A percentile compares a stretch with the other conserved stretches of the same genome.
These are phyloP conservation scores for Amphiprion ocellaris DNA, from an alignment of 2,113 vertebrate species.

Conservation along the genomic window DNA sequence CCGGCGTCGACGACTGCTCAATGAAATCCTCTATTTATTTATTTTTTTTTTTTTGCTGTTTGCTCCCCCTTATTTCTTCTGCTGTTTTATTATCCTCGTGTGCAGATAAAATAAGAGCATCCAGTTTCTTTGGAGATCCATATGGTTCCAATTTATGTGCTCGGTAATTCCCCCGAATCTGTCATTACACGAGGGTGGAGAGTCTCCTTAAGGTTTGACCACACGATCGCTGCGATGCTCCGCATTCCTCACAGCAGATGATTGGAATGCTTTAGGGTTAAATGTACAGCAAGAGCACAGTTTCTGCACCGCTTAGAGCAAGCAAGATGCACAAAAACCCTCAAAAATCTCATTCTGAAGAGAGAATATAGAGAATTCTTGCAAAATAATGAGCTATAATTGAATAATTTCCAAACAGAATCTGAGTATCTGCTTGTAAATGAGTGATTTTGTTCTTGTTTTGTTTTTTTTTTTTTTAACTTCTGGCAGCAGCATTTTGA, in stretches of 20 bases:
- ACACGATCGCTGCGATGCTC: background rate
- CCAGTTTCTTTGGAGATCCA: background rate
- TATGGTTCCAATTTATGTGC: background rate
- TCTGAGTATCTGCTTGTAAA: background rate
- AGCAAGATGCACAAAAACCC: too few relatives aligned
- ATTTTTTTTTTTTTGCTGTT: background rate
- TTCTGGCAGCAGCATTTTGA: too few relatives aligned
- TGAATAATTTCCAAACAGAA: background rate
- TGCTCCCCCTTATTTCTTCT: too few relatives aligned
- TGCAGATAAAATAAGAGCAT: too few relatives aligned
- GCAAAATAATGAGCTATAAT: background rate
- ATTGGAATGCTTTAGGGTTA: too few relatives aligned
- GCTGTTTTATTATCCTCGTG: too few relatives aligned
- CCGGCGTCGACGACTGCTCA: background rate
- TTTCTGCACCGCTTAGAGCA: background rate
- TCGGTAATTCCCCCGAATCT: constrained; percentile 9
- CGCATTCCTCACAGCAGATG: background rate
- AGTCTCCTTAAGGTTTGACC: background rate
- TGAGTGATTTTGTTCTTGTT: too few relatives aligned
- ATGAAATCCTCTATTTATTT: background rate
- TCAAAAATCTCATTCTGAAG: too few relatives aligned
- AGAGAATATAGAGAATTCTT: background rate
- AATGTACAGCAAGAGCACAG: too few relatives aligned
- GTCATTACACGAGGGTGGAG: constrained; percentile 34
- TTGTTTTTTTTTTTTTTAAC: too few relatives aligned